These are phyloP conservation scores for Buathra laborator DNA, from an alignment of 2,888 invertebrate species.

Conservation along the genomic window DNA sequence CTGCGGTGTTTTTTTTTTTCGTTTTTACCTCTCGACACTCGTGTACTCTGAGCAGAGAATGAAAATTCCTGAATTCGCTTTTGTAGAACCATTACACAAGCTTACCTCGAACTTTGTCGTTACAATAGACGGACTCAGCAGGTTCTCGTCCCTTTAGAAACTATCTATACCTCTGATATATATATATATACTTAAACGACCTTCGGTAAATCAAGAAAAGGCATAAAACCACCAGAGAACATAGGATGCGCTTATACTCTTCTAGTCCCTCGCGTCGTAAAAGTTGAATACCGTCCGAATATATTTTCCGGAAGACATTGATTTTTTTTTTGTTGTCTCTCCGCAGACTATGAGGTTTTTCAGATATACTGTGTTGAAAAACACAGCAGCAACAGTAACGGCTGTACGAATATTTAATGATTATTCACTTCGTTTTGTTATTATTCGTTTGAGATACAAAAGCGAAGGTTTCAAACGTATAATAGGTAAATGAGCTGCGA, in stretches of 20 bases:
- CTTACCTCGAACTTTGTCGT: conserved; percentile 55
- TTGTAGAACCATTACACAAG: conserved; percentile 66
- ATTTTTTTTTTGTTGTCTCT: conserved; percentile 7
- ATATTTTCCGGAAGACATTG: conserved; percentile 46
- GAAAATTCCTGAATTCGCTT: conserved; percentile 57
- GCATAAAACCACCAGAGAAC: conserved; percentile 62
- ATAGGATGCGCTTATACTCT: conserved; percentile 44
- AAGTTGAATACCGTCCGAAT: conserved; percentile 61
- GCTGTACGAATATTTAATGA: background rate
- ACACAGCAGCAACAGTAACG: conserved; percentile 5
- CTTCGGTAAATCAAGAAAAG: conserved; percentile 68
- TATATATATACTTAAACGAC: conserved; percentile 44
- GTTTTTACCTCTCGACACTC: conserved; percentile 19
- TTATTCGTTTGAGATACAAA: conserved; percentile 32
- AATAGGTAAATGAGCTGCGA: conserved; percentile 49
- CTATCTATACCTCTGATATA: conserved; percentile 17
- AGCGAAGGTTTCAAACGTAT: conserved; percentile 17
- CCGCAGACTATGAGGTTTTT: background rate
- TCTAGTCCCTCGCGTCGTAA: conserved; percentile 55
- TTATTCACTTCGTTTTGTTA: conserved; percentile 4
- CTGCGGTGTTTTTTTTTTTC: conserved; percentile 2
- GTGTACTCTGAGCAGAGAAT: conserved; percentile 38
- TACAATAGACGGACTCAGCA: conserved; percentile 61
- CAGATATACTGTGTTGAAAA: background rate
- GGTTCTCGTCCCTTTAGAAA: conserved; percentile 57